Evolutionary conservation across 2,113 vertebrate species (phyloP), one percentile per base, ranked within the genome.

Genomic region (Urocolius indicus): DNA sequence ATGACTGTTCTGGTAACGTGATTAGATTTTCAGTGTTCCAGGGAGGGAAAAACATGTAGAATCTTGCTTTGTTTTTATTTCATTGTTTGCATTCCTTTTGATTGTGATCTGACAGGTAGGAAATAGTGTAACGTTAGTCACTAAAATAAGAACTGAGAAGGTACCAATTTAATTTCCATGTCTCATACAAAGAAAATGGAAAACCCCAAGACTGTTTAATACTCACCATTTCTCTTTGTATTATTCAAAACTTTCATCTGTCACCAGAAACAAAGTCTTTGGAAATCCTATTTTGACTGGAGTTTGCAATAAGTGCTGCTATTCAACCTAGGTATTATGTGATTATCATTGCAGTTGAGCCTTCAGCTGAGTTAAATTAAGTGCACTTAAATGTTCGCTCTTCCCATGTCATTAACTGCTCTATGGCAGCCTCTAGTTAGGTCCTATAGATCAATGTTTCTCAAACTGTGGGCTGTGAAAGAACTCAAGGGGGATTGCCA

Each of bases 291-390:
- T 91, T 96, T 91, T 94, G 75, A 91, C 66, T 90, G 48, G 27
- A 29, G 15, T 85, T 89, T 95, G 63, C 49, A 84, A n/a, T 61
- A 92, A 82, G 16, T 75, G 36, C 67, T 89, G 32, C 54, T 90
- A 34, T 62, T 95, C 82, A 74, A 46, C 51, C 63, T 88, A 73
- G 72, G 51, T 79, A 79, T 84, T 83, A 54, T 34, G 58, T 73
- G 71, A 90, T 95, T 95, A 85, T 83, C 84, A 80, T 91, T 80
- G 58, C 63, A 43, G 22, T 66, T 83, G 24, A 87, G 52, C 29
- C 48, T 93, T 95, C 67, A 94, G 63, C 67, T 85, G 74, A 87
- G 67, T 85, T 90, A 95, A 97, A 93, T 90, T 45, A 95, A 94
- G 55, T 80, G 63, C 49, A 83, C 67, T 93, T 93, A 77, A 93